phyloP scores from a whole-genome alignment of 1,140 invertebrate genomes.

The Cataglyphis hispanica region DNA sequence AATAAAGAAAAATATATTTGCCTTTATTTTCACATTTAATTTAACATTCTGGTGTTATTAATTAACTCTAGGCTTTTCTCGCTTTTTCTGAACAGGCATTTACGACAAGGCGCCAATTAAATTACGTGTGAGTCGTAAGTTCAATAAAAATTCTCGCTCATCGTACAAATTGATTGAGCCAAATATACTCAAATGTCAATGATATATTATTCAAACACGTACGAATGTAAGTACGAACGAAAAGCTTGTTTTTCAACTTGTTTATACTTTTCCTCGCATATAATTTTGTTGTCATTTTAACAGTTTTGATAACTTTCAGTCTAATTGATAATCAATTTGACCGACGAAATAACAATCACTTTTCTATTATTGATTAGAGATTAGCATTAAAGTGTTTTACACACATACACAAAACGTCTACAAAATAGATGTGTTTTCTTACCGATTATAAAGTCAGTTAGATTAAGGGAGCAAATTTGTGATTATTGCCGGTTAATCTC shows the following conservation, averaged over 20 bases:
- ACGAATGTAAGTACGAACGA: slow-evolving; percentile 21
- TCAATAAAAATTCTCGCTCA: slow-evolving; percentile 16
- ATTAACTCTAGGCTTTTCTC: slow-evolving; percentile 18
- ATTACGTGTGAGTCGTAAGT: slow-evolving; percentile 21
- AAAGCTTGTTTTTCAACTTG: slow-evolving; percentile 13
- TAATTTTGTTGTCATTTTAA: neutral
- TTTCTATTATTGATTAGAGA: neutral
- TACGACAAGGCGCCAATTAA: slow-evolving; percentile 21
- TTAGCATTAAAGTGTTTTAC: neutral
- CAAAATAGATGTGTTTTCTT: neutral
- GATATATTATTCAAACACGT: slow-evolving; percentile 19
- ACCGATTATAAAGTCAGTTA: neutral
- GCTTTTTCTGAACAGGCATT: neutral
- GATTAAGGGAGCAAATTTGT: neutral
- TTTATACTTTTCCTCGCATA: neutral
- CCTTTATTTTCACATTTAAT: neutral
- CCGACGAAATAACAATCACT: neutral
- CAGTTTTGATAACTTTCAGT: neutral
- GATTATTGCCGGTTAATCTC: neutral
- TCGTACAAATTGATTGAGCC: slow-evolving; percentile 13
- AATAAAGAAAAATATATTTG: too few species aligned
- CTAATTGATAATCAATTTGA: neutral
- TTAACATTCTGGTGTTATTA: neutral
- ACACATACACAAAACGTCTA: neutral
- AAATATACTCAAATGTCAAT: slow-evolving; percentile 36